phyloP scores from a whole-genome alignment of 2,888 invertebrate species.

The Leptothorax acervorum region DNA sequence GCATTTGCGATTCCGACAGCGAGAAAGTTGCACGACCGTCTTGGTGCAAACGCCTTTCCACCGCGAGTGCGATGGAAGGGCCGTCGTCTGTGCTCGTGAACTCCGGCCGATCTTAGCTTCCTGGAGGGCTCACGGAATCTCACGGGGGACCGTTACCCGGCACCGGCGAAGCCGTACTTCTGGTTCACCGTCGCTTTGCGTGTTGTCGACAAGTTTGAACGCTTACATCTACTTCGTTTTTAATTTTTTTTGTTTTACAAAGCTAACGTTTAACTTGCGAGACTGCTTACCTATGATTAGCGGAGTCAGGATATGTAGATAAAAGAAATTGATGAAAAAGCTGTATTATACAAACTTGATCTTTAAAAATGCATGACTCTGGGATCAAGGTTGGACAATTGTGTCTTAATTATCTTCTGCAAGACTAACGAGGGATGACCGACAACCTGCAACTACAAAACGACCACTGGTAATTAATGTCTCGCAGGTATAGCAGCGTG shows the following conservation, averaged over 20 bases:
- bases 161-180: not conserved
- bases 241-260: not conserved
- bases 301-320: not conserved
- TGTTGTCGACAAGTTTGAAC: not conserved
- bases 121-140: constrained; percentile 14
- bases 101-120: constrained; percentile 14
- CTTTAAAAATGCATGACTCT: not conserved
- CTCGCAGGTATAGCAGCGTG: not conserved
- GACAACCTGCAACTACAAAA: not conserved
- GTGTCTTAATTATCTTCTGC: not conserved
- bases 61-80: constrained; percentile 34
- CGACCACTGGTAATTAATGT: not conserved
- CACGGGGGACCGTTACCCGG: not conserved
- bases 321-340: not conserved
- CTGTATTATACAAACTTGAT: not conserved
- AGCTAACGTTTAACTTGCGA: not conserved
- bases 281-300: not conserved
- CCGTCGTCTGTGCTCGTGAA: not conserved
- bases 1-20: constrained; percentile 66
- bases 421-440: not conserved
- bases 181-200: not conserved
- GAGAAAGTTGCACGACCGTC: constrained; percentile 75
- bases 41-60: constrained; percentile 62
- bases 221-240: not conserved
- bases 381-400: not conserved